A percentile compares a stretch with the other conserved stretches of the same genome.
Conservation (phyloP, 2,113 vertebrate genomes). For the Dasyurus viverrinus region DNA sequence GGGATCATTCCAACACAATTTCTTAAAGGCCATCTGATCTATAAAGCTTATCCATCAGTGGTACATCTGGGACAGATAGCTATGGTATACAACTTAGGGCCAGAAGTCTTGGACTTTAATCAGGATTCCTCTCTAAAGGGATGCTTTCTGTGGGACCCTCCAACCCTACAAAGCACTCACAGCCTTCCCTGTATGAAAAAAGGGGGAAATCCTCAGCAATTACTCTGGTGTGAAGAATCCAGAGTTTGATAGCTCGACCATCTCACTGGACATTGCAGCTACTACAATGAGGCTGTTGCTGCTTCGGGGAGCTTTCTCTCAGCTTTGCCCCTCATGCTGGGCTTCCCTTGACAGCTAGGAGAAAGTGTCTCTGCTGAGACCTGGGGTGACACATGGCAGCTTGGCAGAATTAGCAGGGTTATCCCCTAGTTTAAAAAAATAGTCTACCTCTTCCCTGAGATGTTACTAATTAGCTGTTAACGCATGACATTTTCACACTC, state of each 20-base stretch:
- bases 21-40: neutral
- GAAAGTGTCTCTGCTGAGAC: neutral
- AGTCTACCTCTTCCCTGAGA: slow-evolving; percentile 38
- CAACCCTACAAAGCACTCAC: neutral
- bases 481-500: slow-evolving; percentile 38
- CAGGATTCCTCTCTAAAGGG: neutral
- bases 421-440: slow-evolving; percentile 5
- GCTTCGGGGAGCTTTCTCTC: neutral
- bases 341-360: neutral
- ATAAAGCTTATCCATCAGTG: neutral
- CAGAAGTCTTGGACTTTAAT: neutral
- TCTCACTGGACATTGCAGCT: neutral
- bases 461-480: slow-evolving; percentile 58
- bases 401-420: slow-evolving; percentile 28
- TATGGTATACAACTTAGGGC: neutral
- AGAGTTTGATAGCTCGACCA: neutral
- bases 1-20: neutral
- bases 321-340: neutral
- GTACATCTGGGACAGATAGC: neutral
- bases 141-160: neutral
- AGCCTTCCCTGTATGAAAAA: neutral
- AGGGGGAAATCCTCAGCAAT: neutral
- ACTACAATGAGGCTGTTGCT: neutral
- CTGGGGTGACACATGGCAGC: neutral
- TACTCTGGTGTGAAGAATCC: neutral